Percentiles rank a stretch among this genome's conserved stretches.
phyloP scores from a whole-genome alignment of 1,140 invertebrate species.

The Drosophila lacertosa region DNA sequence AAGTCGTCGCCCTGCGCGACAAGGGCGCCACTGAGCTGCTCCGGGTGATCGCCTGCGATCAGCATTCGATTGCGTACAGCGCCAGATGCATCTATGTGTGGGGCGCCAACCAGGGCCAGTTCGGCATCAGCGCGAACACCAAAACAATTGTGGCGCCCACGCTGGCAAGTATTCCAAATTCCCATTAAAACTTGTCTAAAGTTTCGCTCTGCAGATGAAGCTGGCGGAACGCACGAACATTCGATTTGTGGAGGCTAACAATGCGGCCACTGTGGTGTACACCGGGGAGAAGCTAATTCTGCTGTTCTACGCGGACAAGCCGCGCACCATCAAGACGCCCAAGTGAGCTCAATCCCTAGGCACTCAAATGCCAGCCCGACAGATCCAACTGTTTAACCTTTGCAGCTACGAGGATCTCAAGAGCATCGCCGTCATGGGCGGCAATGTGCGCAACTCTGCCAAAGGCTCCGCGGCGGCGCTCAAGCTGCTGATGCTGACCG shows the following conservation, averaged over 20 bases:
- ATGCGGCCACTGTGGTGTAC: constrained; percentile 75
- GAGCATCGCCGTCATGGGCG: constrained; percentile 72
- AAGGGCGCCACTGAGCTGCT: constrained; percentile 50
- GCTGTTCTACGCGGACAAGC: constrained; percentile 74
- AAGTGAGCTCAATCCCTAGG: constrained; percentile 48
- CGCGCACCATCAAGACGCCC: constrained; percentile 71
- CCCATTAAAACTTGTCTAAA: neutral
- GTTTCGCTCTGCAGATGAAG: constrained; percentile 48
- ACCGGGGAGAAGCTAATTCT: constrained; percentile 63
- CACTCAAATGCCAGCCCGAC: neutral
- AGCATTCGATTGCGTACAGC: constrained; percentile 88
- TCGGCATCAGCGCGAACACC: constrained; percentile 84
- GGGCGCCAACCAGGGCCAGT: constrained; percentile 90
- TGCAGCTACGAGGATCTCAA: constrained; percentile 75
- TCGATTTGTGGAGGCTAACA: constrained; percentile 75
- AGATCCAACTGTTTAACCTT: neutral
- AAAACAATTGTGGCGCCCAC: constrained; percentile 68
- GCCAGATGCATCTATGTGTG: constrained; percentile 85
- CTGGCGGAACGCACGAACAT: constrained; percentile 58
- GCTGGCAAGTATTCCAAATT: constrained; percentile 59
- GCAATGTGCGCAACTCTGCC: constrained; percentile 58
- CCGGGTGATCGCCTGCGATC: constrained; percentile 84
- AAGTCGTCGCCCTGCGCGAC: constrained; percentile 82
- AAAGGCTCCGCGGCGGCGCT: constrained; percentile 73
- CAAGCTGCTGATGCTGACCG: constrained; percentile 73